Percentiles rank a stretch among this genome's conserved stretches.
These are phyloP conservation scores for Drosophila subsilvestris DNA, from an alignment of 2,888 invertebrate species.

Conservation along the genomic window DNA sequence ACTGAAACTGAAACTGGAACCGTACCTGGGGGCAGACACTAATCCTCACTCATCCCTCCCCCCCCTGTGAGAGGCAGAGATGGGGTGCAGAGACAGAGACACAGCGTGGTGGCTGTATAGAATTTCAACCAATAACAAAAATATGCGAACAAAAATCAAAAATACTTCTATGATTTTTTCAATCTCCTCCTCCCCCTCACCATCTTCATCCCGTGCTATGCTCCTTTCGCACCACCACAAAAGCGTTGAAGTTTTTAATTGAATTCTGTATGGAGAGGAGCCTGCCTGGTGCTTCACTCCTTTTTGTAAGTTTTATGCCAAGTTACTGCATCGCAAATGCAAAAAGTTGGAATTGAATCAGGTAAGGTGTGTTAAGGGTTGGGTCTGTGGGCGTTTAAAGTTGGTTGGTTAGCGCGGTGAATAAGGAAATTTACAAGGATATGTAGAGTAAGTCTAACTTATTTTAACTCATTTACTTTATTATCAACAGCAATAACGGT, in stretches of 20 bases:
- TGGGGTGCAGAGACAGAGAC: neutral
- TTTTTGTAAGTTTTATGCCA: slow-evolving; percentile 43
- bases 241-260: slow-evolving; percentile 54
- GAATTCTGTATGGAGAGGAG: slow-evolving; percentile 44
- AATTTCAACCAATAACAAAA: slow-evolving; percentile 45
- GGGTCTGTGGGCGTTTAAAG: slow-evolving; percentile 7
- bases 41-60: slow-evolving; percentile 19
- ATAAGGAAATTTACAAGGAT: slow-evolving; percentile 38
- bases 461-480: neutral
- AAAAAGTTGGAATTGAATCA: slow-evolving; percentile 45
- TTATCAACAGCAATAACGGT: neutral
- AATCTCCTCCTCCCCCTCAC: too few relatives aligned
- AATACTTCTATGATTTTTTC: slow-evolving; percentile 50
- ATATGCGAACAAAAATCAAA: slow-evolving; percentile 45
- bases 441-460: neutral
- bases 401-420: slow-evolving; percentile 4
- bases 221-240: neutral
- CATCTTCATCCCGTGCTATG: neutral
- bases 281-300: slow-evolving; percentile 18
- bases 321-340: slow-evolving; percentile 46
- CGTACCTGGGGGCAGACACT: slow-evolving; percentile 23
- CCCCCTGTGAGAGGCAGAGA: neutral
- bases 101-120: slow-evolving; percentile 20
- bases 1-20: neutral
- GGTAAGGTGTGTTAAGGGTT: slow-evolving; percentile 8